Conservation (phyloP, 2,797 vertebrate species). For the Manis crassicaudata region DNA sequence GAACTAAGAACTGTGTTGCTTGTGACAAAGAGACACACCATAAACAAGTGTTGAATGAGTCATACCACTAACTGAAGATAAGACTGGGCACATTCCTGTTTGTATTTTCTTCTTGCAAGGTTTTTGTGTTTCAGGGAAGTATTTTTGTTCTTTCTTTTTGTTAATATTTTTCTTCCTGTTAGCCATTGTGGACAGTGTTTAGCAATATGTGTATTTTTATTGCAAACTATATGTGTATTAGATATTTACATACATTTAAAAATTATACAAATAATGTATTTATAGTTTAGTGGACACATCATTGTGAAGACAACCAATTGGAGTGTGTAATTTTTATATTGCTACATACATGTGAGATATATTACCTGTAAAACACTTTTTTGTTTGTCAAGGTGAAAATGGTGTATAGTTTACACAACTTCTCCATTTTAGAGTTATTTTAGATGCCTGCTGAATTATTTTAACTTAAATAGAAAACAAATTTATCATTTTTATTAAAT, state of each 20-base stretch:
- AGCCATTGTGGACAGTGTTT: background rate
- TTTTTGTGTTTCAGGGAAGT: background rate
- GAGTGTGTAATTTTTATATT: background rate
- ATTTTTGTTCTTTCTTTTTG: constrained; percentile 21
- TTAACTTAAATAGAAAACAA: constrained; percentile 31
- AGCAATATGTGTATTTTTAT: constrained; percentile 15
- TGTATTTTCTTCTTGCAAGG: background rate
- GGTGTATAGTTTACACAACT: background rate
- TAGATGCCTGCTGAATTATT: background rate
- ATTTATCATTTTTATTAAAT: constrained; percentile 28
- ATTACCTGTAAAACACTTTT: constrained; percentile 12
- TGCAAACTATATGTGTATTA: background rate
- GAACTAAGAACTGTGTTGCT: background rate
- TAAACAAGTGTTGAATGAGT: background rate
- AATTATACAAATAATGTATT: background rate
- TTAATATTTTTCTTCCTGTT: background rate
- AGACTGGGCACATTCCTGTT: background rate
- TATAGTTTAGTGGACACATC: background rate
- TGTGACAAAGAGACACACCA: background rate
- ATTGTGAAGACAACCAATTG: constrained; percentile 10
- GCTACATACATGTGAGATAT: background rate
- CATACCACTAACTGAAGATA: background rate
- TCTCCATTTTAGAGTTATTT: background rate
- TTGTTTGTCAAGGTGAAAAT: constrained; percentile 19
- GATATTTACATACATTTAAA: background rate